These are phyloP conservation scores for Dendrolimus houi DNA, from an alignment of 2,888 invertebrate species.

Conservation along the genomic window DNA sequence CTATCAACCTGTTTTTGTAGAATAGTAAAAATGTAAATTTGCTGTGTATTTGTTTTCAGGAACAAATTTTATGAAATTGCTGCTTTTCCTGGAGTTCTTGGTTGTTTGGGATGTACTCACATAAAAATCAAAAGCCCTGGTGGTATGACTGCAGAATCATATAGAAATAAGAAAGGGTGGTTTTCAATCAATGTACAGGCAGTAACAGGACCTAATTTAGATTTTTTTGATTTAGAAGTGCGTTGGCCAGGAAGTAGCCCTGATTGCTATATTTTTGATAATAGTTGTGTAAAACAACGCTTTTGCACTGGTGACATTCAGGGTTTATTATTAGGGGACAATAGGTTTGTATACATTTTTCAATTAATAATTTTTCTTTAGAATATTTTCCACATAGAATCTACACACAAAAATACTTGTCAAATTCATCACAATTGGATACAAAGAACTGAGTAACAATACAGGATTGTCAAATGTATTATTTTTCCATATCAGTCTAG, in stretches of 20 bases:
- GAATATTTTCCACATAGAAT: too few relatives aligned
- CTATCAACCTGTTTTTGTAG: not conserved
- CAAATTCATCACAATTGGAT: too few relatives aligned
- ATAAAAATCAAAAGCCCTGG: conserved; percentile 20
- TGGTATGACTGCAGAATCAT: conserved; percentile 14
- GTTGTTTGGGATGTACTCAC: conserved; percentile 18
- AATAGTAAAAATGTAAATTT: not conserved
- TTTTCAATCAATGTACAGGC: conserved; percentile 20
- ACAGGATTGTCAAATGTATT: too few relatives aligned
- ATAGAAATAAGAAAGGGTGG: conserved; percentile 15
- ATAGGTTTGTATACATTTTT: conserved; percentile 8
- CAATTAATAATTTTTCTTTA: too few relatives aligned
- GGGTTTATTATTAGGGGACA: conserved; percentile 12
- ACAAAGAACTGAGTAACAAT: too few relatives aligned
- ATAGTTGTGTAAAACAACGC: conserved; percentile 5
- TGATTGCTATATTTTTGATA: conserved; percentile 12
- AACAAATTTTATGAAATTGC: conserved; percentile 11
- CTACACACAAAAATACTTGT: too few relatives aligned
- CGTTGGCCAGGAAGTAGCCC: conserved; percentile 18
- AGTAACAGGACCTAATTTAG: conserved; percentile 17
- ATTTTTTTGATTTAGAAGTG: conserved; percentile 18
- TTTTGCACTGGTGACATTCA: conserved; percentile 2
- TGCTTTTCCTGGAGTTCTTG: conserved; percentile 13
- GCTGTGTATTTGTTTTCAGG: conserved; percentile 2
- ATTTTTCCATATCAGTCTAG: too few relatives aligned